Conservation (phyloP, 1,140 invertebrate species). For the Sycobia sp. region DNA sequence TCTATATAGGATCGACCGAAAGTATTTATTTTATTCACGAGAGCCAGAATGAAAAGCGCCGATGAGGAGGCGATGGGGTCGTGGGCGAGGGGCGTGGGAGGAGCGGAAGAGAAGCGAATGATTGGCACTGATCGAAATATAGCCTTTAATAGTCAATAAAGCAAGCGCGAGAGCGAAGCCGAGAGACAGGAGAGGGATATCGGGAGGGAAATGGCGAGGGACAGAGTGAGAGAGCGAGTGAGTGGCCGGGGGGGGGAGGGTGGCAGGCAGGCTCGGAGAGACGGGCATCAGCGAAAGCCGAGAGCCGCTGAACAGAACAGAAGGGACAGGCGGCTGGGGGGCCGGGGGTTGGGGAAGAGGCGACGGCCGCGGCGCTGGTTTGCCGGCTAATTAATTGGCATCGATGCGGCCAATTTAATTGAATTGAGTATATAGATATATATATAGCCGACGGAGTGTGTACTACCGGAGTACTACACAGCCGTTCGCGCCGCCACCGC, state of each 20-base stretch:
- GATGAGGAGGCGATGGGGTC: no score
- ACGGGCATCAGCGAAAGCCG: no score
- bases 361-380: slow-evolving; percentile 32
- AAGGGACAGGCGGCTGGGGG: no score
- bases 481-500: no score
- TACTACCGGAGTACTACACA: background rate
- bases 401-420: slow-evolving; percentile 46
- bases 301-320: no score
- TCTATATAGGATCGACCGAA: background rate
- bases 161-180: background rate
- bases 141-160: slow-evolving; percentile 11
- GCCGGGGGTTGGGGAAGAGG: no score
- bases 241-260: no score
- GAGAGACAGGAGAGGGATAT: no score
- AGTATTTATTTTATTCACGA: background rate
- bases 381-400: slow-evolving; percentile 48
- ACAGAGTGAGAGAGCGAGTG: no score
- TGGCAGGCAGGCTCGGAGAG: no score
- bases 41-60: background rate
- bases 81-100: background rate
- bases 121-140: slow-evolving; percentile 5
- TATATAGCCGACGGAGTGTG: background rate
- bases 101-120: background rate
- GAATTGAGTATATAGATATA: slow-evolving; percentile 28
- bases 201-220: no score